Percentiles rank a stretch among this genome's conserved stretches.
These are phyloP conservation scores for Osmerus eperlanus DNA, from an alignment of 2,113 vertebrate genomes.

Conservation along the genomic window DNA sequence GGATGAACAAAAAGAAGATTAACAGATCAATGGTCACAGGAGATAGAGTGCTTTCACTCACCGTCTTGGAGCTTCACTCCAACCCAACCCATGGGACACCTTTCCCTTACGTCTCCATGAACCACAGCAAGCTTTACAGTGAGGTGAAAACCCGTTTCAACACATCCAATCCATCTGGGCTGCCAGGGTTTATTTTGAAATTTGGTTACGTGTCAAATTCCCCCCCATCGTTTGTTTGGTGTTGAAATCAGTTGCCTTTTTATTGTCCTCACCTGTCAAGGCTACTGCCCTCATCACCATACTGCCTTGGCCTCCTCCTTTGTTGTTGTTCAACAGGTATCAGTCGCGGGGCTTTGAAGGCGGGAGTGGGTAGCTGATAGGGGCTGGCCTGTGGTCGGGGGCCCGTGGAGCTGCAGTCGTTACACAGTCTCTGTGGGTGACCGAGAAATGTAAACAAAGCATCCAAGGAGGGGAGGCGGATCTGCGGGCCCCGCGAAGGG, in stretches of 20 bases:
- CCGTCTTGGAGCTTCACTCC: no score
- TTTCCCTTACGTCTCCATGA: no score
- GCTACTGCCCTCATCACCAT: constrained; percentile 39
- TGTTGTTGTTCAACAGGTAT: constrained; percentile 59
- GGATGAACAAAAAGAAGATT: no score
- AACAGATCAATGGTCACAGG: no score
- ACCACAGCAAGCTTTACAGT: no score
- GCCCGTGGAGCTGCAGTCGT: constrained; percentile 49
- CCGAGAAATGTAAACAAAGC: constrained; percentile 70
- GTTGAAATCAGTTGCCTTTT: constrained; percentile 44
- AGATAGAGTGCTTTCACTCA: no score
- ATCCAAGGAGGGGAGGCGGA: constrained; percentile 47
- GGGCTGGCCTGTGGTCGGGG: constrained; percentile 55
- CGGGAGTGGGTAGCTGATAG: constrained; percentile 38
- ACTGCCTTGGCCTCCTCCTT: constrained; percentile 50
- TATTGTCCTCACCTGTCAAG: constrained; percentile 64
- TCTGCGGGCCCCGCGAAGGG: constrained; percentile 27
- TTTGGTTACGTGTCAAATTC: constrained; percentile 15
- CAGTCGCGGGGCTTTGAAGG: constrained; percentile 55
- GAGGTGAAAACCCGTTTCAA: background rate
- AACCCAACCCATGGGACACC: no score
- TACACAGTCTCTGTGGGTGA: constrained; percentile 64
- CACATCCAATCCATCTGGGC: background rate
- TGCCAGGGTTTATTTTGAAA: constrained; percentile 12
- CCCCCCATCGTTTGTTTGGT: constrained; percentile 39